A percentile compares a stretch with the other conserved stretches of the same genome.
These are phyloP conservation scores for Acanthurus leucopareius DNA, from an alignment of 2,797 vertebrate genomes.

Conservation along the genomic window DNA sequence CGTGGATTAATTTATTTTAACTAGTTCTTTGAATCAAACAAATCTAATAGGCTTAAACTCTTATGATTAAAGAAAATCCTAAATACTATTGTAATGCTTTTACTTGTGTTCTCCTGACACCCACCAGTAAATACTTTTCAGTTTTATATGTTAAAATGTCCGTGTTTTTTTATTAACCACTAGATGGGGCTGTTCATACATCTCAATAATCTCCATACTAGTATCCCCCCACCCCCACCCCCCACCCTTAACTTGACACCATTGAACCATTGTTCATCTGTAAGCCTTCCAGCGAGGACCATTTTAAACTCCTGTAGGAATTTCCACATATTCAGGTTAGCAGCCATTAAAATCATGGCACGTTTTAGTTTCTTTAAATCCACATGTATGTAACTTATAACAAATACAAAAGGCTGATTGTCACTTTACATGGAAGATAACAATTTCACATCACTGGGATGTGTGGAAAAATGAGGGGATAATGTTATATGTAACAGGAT, in stretches of 20 bases:
- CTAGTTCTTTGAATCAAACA: not conserved
- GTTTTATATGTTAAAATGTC: not conserved
- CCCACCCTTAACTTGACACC: not conserved
- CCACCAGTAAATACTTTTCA: not conserved
- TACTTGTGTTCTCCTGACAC: not conserved
- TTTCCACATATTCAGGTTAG: conserved; percentile 1
- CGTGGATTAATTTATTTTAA: too few species aligned
- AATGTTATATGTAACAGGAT: conserved; percentile 22
- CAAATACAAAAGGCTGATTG: conserved; percentile 23
- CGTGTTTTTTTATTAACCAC: conserved; percentile 25
- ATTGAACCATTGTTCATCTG: conserved; percentile 6
- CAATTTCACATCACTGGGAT: not conserved
- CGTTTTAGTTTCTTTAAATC: conserved; percentile 15
- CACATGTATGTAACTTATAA: not conserved
- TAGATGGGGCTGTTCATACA: conserved; percentile 2
- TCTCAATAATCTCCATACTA: not conserved
- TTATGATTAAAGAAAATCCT: not conserved
- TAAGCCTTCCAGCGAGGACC: not conserved
- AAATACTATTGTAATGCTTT: not conserved
- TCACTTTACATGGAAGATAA: conserved; percentile 12
- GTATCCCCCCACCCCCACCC: not conserved
- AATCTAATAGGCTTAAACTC: not conserved
- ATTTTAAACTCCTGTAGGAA: not conserved
- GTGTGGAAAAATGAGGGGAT: conserved; percentile 15
- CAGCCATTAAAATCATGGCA: not conserved